A percentile compares a stretch with the other conserved stretches of the same genome.
These are phyloP conservation scores for Leptocoma aspasia DNA, from an alignment of 2,113 vertebrate genomes.

Conservation along the genomic window DNA sequence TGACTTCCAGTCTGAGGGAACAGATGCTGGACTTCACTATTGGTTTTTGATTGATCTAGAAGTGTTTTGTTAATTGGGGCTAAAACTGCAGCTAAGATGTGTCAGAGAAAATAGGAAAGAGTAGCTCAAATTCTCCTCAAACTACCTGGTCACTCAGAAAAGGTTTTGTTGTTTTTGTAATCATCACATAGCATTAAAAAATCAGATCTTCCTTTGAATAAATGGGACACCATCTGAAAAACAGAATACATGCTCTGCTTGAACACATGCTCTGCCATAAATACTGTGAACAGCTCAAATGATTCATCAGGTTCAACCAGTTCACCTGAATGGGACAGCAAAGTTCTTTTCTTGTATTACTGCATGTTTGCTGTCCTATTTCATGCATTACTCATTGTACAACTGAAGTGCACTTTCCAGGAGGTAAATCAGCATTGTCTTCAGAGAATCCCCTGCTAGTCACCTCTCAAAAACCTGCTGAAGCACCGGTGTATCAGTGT, in stretches of 20 bases:
- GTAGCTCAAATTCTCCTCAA: not conserved
- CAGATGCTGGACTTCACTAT: conserved; percentile 68
- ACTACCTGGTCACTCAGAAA: not conserved
- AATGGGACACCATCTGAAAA: not conserved
- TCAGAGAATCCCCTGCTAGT: not conserved
- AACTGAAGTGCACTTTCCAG: not conserved
- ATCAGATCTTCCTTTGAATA: not conserved
- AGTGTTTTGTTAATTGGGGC: conserved; percentile 43
- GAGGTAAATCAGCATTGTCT: not conserved
- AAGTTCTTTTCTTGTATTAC: not conserved
- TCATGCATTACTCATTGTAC: not conserved
- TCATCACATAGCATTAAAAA: not conserved
- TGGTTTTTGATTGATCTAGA: conserved; percentile 40
- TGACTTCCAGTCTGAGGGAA: conserved; percentile 63
- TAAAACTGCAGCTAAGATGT: conserved; percentile 25
- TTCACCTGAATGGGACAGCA: not conserved
- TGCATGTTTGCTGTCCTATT: not conserved
- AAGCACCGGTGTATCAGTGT: not conserved
- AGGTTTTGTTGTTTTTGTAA: not conserved
- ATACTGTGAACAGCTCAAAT: not conserved
- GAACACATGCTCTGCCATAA: not conserved
- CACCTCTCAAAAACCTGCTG: not conserved
- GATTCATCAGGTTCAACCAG: not conserved
- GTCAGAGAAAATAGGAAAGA: not conserved
- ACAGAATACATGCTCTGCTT: not conserved